Base-by-base conservation (phyloP, 1,140 invertebrate species). In the Megalopta genalis region DNA sequence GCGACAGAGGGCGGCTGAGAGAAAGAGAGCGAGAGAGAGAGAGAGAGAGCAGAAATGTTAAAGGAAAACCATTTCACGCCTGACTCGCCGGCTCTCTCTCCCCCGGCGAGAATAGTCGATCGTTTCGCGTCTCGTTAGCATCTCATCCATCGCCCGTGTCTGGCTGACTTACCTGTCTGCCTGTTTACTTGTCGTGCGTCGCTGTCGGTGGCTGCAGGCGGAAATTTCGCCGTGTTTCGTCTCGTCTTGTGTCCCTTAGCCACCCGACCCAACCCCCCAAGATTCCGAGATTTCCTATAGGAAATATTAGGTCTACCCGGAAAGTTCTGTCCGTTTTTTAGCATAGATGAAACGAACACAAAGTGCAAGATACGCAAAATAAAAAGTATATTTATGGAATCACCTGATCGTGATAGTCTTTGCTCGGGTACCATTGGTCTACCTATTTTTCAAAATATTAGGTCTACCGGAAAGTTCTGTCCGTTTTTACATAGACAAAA, bases 41-140 rank as follows among this genome's bases (percentile, higher is more conserved):
- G 54, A n/a, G 54, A n/a, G 54, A n/a, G 8, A 57, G 21, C 37
- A 21, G 27, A 57, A 83, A 59, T 73, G 65, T 82, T 82, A 86
- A 86, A 87, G 83, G 86, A 88, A 88, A 88, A 84, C 79, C 86
- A 88, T 87, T 88, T 88, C 86, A 88, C 86, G 86, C 77, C 79
- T 73, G 86, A 84, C 84, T 87, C 81, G 69, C 63, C 72, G 57
- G 64, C 52, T 69, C 69, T 54, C 80, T 77, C 64, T 52, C 65
- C 70, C n/a, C 70, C 66, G 65, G 75, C 59, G 73, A 74, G 80
- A 85, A 83, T 86, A 84, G 83, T 88, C 86, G 86, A 87, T 88
- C 86, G 86, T 88, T 87, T 84, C 84, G 81, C 81, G 86, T 88
- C 86, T 88, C 86, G 86, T 87, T 87, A 88, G 84, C 86, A 88